Evolutionary conservation across 2,797 vertebrate genomes (phyloP).

Genomic region (Danio choprae): DNA sequence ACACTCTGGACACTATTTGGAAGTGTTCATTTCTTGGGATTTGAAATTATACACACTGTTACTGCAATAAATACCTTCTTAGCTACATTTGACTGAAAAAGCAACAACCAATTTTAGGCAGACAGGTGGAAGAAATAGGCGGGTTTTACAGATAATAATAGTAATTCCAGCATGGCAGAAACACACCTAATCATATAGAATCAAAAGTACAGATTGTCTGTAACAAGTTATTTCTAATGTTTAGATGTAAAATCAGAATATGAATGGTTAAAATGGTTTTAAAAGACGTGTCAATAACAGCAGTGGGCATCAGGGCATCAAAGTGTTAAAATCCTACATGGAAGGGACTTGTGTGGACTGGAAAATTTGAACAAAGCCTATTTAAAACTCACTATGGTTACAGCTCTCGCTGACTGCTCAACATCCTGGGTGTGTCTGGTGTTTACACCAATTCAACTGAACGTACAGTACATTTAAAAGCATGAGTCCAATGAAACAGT

Average conservation of each 20-base stretch:
- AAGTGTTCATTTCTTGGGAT: neutral
- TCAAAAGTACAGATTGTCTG: neutral
- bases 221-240: too few relatives aligned
- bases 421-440: constrained; percentile 52
- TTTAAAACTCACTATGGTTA: constrained; percentile 57
- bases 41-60: neutral
- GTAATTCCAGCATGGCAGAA: neutral
- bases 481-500: neutral
- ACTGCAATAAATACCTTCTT: neutral
- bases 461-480: constrained; percentile 3
- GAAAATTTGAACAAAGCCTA: constrained; percentile 59
- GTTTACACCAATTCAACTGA: constrained; percentile 30
- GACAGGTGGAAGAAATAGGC: neutral
- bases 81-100: too few relatives aligned
- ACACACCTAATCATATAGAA: neutral
- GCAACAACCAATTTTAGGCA: neutral
- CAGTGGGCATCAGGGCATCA: neutral
- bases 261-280: constrained; percentile 20
- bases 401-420: constrained; percentile 30
- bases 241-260: neutral
- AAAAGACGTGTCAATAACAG: neutral
- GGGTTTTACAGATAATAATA: neutral
- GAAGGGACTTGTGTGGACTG: constrained; percentile 36
- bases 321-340: constrained; percentile 2
- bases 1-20: neutral